phyloP scores from a whole-genome alignment of 2,888 invertebrate species.

The Chymomyza caudatula region DNA sequence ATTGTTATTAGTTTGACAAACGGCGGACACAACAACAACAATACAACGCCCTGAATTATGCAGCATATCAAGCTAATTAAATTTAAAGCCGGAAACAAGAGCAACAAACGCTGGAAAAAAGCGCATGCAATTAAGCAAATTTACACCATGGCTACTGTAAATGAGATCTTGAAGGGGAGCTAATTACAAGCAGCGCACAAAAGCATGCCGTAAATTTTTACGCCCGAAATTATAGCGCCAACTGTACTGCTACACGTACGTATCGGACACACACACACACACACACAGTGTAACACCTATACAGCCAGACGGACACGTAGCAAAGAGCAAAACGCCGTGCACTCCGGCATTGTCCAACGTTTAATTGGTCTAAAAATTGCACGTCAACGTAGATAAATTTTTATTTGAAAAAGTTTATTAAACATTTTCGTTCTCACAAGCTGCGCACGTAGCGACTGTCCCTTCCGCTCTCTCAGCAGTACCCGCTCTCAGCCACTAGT shows the following conservation, averaged over 20 bases:
- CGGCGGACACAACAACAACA: constrained; percentile 4
- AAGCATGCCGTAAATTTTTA: constrained; percentile 7
- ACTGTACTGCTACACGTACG: constrained; percentile 7
- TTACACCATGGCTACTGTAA: neutral
- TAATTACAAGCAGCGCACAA: constrained; percentile 30
- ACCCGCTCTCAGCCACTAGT: constrained; percentile 18
- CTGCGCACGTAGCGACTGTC: constrained; percentile 52
- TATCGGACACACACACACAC: neutral
- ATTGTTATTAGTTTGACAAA: constrained; percentile 65
- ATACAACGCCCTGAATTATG: constrained; percentile 40
- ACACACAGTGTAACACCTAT: constrained; percentile 8
- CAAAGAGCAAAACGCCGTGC: neutral
- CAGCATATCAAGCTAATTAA: constrained; percentile 60
- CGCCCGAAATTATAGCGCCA: neutral
- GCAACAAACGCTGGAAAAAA: neutral
- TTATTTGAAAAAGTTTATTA: constrained; percentile 72
- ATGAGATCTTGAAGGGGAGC: constrained; percentile 6
- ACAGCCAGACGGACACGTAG: constrained; percentile 19
- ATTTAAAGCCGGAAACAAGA: constrained; percentile 45
- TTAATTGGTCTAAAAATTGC: constrained; percentile 74
- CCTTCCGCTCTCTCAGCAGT: too few species aligned
- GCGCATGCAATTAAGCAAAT: constrained; percentile 14
- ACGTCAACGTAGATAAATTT: constrained; percentile 71
- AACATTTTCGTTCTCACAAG: constrained; percentile 62
- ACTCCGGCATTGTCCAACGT: constrained; percentile 38